Base-by-base conservation (phyloP, 2,797 vertebrate genomes). In the Hirundo rustica region DNA sequence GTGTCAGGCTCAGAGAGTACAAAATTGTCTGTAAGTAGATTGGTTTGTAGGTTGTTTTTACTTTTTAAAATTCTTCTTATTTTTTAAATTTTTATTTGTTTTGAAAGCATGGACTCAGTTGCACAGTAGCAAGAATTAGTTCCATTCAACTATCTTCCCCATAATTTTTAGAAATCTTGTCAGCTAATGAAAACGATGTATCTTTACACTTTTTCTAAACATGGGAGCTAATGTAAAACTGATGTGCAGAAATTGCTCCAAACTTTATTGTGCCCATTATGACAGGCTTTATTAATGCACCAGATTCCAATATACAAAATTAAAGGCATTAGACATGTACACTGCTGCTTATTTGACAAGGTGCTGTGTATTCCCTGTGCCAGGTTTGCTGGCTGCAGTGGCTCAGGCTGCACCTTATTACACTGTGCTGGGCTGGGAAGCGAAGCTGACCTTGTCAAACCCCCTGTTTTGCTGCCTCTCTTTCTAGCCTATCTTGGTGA, bases 301-400 rank as follows among this genome's bases (percentile, higher is more conserved):
- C 40, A 73, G n/a, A 38, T 55, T 60, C 20, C 71, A 61, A 22
- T 18, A 42, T 13, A 58, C 44, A 25, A 77, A 93, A 94, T 95
- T 77, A 89, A 93, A 92, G 81, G 58, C 87, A 92, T 92, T 72
- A 85, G 87, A n/a, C 64, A 22, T 32, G 22, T 54, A 16, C 23
- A 14, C 32, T 88, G 91, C 67, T 78, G 71, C 36, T 73, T 21
- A 5, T 60, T 65, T 88, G 86, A 71, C 61, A 54, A 21, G 53
- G 34, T 82, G 78, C 77, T 85, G 57, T 4, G 1, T 32, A 0
- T 40, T 74, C 82, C 45, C 45, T 58, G 3, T 1, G 5, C 50
- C 70, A 38, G 34, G 20, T 91, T 85, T 70, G 47, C 70, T 73
- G 94, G 22, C 82, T 92, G 68, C 38, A 22, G 34, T 16, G 4